Conservation (phyloP, 1,140 invertebrate genomes). For the Zaprionus inermis region DNA sequence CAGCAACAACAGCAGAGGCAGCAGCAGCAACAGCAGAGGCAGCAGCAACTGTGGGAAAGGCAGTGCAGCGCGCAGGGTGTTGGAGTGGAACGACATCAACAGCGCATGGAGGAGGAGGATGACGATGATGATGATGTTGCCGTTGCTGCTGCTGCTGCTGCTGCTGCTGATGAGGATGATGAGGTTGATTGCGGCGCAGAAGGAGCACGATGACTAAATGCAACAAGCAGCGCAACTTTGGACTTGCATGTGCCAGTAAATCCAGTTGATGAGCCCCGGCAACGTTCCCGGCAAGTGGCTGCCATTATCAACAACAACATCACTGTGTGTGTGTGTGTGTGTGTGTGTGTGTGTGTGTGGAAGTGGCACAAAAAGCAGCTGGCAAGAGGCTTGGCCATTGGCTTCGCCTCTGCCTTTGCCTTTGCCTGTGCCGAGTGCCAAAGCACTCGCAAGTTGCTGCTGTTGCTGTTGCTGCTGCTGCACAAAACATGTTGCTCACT, state of each 20-base stretch:
- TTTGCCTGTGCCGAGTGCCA: conserved; percentile 62
- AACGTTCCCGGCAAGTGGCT: conserved; percentile 70
- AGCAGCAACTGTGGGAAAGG: conserved; percentile 67
- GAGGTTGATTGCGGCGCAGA: conserved; percentile 12
- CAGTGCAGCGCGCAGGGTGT: conserved; percentile 68
- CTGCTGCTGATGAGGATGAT: not conserved
- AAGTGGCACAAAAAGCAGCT: conserved; percentile 72
- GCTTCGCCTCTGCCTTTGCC: conserved; percentile 36
- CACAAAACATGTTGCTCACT: conserved; percentile 80
- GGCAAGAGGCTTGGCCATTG: conserved; percentile 62
- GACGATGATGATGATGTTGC: not conserved
- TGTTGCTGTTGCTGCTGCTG: conserved; percentile 39
- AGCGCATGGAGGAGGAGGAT: conserved; percentile 5
- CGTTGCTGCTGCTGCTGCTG: not conserved
- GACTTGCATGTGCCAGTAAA: conserved; percentile 60
- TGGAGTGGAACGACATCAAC: conserved; percentile 69
- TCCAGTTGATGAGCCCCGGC: conserved; percentile 72
- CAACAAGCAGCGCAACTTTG: conserved; percentile 74
- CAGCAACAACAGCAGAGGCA: conserved; percentile 21
- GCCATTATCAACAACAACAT: conserved; percentile 65
- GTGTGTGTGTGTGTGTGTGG: conserved; percentile 37
- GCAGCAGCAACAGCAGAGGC: conserved; percentile 10
- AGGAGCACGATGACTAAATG: conserved; percentile 72
- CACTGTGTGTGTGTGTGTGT: conserved; percentile 23
- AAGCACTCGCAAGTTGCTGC: conserved; percentile 68